Evolutionary conservation across 2,113 vertebrate genomes (phyloP), one percentile per base, ranked within the genome.

Genomic region (Takifugu bimaculatus): DNA sequence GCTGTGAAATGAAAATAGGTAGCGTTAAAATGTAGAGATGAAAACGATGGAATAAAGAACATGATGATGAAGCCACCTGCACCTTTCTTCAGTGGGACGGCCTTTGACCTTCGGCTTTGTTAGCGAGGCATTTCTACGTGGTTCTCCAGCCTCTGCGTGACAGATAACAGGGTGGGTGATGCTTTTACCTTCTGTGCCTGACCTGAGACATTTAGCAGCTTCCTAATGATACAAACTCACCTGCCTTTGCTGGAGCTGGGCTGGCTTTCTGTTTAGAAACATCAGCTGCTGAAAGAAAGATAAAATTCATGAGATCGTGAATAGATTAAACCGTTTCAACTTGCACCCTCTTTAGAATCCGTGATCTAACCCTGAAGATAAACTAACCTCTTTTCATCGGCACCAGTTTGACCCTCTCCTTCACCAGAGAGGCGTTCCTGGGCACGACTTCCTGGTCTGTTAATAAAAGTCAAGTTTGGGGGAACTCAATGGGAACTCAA

Each of bases 11-110:
- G 2, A 25, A 43, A 43, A 43, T 4, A 2, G 7, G 13, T 13
- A n/a, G 14, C 32, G 35, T 7, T 39, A 25, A 20, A 53, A 53
- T 26, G 50, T 11, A 20, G 7, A 39, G 35, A 39, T 39, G 11
- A 39, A 39, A 39, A 6, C 7, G 2, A 39, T 39, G 29, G 29
- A 32, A 32, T 32, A 32, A 32, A 32, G 5, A 39, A 11, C 2
- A 39, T 39, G 20, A 39, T 11, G 35, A 39, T 39, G 35, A 39
- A 9, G 48, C 15, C 2, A 54, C 13, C 5, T n/a, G 2, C 50
- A 85, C 86, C 82, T 87, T 75, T 87, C 69, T 76, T 88, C 26
- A 82, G 13, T 3, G 78, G 74, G 20, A 71, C 62, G 48, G 60
- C 43, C 43, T 54, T 86, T 83, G 45, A 70, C 78, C 51, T 63